Evolutionary conservation across 1,140 invertebrate species (phyloP), one percentile per base, ranked within the genome.

Genomic region (Danaus plexippus): DNA sequence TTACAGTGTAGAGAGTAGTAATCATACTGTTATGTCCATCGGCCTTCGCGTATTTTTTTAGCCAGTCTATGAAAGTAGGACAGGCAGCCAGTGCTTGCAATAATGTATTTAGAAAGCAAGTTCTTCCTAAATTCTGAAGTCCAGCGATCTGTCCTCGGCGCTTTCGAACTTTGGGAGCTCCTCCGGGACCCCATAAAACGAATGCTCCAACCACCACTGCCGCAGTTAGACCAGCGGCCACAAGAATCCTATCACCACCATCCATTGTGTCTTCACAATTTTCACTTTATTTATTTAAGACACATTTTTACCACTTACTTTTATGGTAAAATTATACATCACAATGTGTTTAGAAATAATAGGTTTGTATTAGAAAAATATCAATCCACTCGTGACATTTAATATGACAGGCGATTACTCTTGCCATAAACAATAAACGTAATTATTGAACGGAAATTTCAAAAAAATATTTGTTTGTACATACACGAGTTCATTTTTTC

Each of bases 71-170:
- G 73, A 97, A 94, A 48, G 90, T 90, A 57, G 94, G 92, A 76
- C 92, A 96, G 10, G 95, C 92, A 32, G 94, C 94, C 22, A 96
- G 75, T 9, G 94, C 92, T 87, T 97, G 95, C 10, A 97, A 80
- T 15, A 97, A 80, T 1, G 94, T 94, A 87, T 96, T 96, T 9
- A 97, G 82, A 79, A 96, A 96, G 75, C 95, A 97, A 9, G 95
- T 95, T 58, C 93, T 91, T 43, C 95, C 95, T 57, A 96, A 89
- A 88, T 97, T 97, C 58, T 92, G 91, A 7, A 97, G 88, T 11
- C 95, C 95, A 55, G 93, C 89, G 50, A 95, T 90, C 72, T 92
- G 90, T 22, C 93, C 94, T 77, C 90, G 82, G 55, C 89, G 78
- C 77, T 90, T 86, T 50, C 90, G 71, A 62, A 89, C 74, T 58